These are phyloP conservation scores for Spilarctia lutea DNA, from an alignment of 2,888 invertebrate species.

Conservation along the genomic window DNA sequence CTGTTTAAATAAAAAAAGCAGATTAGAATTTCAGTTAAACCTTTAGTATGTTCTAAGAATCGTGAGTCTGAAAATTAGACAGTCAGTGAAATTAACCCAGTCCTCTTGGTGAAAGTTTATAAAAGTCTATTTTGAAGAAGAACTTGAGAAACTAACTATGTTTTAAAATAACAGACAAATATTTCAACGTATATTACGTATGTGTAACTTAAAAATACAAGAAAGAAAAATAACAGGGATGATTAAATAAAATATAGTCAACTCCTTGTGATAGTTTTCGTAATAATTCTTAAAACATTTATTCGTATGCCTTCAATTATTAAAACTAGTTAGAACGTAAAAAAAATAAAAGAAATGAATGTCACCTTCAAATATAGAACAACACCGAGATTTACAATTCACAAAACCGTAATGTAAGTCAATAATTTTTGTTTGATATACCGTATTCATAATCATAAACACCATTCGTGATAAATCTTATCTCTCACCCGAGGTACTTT, in stretches of 20 bases:
- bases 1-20: too few species aligned
- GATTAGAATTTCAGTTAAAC: too few species aligned
- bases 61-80: too few species aligned
- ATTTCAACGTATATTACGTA: neutral
- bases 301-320: neutral
- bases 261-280: neutral
- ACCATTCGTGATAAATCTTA: constrained; percentile 11
- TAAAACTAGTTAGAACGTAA: neutral
- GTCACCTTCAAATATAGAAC: neutral
- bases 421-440: neutral
- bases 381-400: neutral
- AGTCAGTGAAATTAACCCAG: neutral
- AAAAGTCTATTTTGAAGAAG: neutral
- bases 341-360: neutral
- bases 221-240: neutral
- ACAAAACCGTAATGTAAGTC: constrained; percentile 9
- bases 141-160: neutral
- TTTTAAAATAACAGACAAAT: neutral
- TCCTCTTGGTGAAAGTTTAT: neutral
- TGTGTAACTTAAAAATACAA: neutral
- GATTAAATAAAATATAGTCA: neutral
- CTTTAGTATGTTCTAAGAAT: too few species aligned
- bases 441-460: constrained; percentile 20
- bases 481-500: constrained; percentile 16
- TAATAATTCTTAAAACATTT: neutral